Evolutionary conservation across 1,140 invertebrate species (phyloP).

Genomic region (Drosophila fuyamai): DNA sequence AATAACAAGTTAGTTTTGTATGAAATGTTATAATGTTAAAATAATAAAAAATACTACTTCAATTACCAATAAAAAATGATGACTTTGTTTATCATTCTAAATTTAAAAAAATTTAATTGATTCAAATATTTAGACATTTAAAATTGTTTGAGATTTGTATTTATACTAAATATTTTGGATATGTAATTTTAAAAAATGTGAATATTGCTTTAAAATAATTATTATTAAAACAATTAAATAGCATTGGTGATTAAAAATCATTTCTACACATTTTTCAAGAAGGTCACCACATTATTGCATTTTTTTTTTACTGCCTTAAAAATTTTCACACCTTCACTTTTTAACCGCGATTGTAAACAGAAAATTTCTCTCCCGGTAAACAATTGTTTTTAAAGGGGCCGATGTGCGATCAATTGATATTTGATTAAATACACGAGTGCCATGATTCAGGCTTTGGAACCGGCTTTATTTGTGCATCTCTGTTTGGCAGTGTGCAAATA

Average conservation of each 20-base stretch:
- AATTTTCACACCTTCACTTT: not conserved
- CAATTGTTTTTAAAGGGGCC: conserved; percentile 44
- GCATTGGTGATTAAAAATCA: no score
- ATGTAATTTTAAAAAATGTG: no score
- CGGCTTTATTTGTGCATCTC: conserved; percentile 22
- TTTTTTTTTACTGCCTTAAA: no score
- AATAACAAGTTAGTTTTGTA: not conserved
- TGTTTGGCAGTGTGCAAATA: not conserved
- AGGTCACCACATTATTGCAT: not conserved
- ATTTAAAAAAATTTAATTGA: no score
- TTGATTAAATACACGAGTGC: conserved; percentile 60
- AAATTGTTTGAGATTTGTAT: no score
- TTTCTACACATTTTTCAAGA: not conserved
- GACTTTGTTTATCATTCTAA: no score
- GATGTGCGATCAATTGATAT: conserved; percentile 64
- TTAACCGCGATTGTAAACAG: conserved; percentile 1
- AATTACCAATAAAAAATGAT: no score
- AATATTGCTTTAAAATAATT: no score
- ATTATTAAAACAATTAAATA: no score
- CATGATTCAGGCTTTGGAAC: conserved; percentile 42
- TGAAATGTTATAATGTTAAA: not conserved
- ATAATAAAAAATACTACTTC: no score
- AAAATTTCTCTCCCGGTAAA: conserved; percentile 4
- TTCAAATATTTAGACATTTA: no score
- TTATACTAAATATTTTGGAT: no score